Evolutionary conservation across 1,140 invertebrate genomes (phyloP), one percentile per base, ranked within the genome.

Genomic region (Acyrthosiphon pisum): DNA sequence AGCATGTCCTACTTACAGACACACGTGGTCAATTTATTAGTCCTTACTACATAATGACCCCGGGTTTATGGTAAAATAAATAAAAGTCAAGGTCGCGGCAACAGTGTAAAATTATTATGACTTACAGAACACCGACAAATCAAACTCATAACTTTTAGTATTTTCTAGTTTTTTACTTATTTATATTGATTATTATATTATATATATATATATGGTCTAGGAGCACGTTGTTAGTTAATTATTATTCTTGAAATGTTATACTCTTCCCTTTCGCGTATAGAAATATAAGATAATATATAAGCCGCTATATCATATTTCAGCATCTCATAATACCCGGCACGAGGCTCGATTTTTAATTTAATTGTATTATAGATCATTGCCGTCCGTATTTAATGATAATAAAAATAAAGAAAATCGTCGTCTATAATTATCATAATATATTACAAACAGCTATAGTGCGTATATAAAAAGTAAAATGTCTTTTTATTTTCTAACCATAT

Each of bases 241-340:
- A 89, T 89, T 89, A 90, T 90, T 90, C 26, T 44, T 56, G 56
- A 89, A 89, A 89, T 53, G 88, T 89, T 68, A 90, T 44, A 90
- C 88, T 60, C 53, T 90, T 60, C 56, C 89, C 89, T 90, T 44
- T 68, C 18, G 41, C 41, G 56, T 37, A n/a, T 76, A 90, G 37
- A 56, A 90, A 90, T n/a, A 68, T 90, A 90, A 90, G 56, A 56
- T 60, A 68, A 44, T 86, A 30, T 84, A 90, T n/a, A 90, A 90
- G 14, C 30, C 26, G 41, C 37, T 68, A 68, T 90, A 90, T 90
- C 89, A 68, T 90, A 44, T 90, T 90, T 90, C 89, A 41, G 37
- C 44, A 60, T 68, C 89, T 60, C 56, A 35, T 90, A 68, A 44
- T 46, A 90, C 56, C 41, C 89, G 89, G 89, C 89, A 90, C 89